phyloP scores from a whole-genome alignment of 1,140 invertebrate genomes.

The Lasioglossum baleicum region DNA sequence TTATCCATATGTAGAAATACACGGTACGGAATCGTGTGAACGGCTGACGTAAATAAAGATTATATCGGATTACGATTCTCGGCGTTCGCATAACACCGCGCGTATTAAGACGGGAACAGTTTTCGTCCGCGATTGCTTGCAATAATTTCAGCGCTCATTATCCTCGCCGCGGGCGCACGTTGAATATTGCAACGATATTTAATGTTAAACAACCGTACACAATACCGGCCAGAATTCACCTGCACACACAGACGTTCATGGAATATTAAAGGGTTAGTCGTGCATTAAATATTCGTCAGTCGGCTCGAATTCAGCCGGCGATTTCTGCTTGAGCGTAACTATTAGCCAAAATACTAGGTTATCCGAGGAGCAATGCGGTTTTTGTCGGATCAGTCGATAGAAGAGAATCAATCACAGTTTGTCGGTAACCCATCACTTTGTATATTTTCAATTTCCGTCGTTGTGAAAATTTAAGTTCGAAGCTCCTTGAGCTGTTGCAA shows the following conservation, averaged over 20 bases:
- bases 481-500: too few species aligned
- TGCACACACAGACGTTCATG: not conserved
- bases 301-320: not conserved
- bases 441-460: too few species aligned
- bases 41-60: too few species aligned
- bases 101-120: conserved; percentile 18
- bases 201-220: conserved; percentile 18
- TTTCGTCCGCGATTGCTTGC: conserved; percentile 21
- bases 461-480: too few species aligned
- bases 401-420: too few species aligned
- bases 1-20: too few species aligned
- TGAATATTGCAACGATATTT: not conserved
- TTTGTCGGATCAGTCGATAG: too few species aligned
- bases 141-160: conserved; percentile 27
- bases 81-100: not conserved
- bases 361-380: too few species aligned
- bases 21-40: too few species aligned
- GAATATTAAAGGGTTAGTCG: conserved; percentile 1
- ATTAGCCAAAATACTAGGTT: too few species aligned
- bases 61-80: not conserved
- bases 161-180: not conserved
- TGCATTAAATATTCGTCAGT: not conserved
- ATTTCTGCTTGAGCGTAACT: not conserved
- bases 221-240: not conserved
- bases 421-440: too few species aligned